A percentile compares a stretch with the other conserved stretches of the same genome.
Evolutionary conservation across 2,888 invertebrate genomes (phyloP).

Genomic region (Leptopilina syphax): DNA sequence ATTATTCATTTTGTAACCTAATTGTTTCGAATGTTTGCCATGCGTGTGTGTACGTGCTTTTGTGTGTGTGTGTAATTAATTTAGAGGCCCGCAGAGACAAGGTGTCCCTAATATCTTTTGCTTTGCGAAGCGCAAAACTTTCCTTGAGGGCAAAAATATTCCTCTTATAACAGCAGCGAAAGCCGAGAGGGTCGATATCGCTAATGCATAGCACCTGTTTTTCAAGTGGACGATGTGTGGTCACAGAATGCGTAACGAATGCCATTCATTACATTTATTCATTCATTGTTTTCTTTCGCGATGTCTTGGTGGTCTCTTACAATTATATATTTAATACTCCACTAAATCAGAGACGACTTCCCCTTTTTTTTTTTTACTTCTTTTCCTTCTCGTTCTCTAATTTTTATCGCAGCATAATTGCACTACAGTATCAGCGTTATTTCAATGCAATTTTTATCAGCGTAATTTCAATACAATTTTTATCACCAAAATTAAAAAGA

Average conservation of each 20-base stretch:
- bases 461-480: too few species aligned
- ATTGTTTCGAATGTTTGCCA: too few species aligned
- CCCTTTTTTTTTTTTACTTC: constrained; percentile 44
- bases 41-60: too few species aligned
- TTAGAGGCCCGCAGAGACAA: constrained; percentile 10
- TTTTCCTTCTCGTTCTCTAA: too few species aligned
- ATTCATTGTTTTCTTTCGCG: constrained; percentile 56
- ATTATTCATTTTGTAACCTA: too few species aligned
- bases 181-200: constrained; percentile 28
- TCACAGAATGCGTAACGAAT: constrained; percentile 57
- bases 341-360: constrained; percentile 58
- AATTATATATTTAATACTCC: background rate
- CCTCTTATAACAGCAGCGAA: constrained; percentile 18
- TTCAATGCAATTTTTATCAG: too few species aligned
- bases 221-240: constrained; percentile 32
- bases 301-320: constrained; percentile 56
- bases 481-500: too few species aligned
- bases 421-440: too few species aligned
- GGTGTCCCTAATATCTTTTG: constrained; percentile 33
- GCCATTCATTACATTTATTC: constrained; percentile 53
- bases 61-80: constrained; percentile 10
- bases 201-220: constrained; percentile 39
- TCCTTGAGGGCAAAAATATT: constrained; percentile 14
- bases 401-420: too few species aligned
- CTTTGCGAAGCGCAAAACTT: background rate